Base-by-base conservation (phyloP, 1,140 invertebrate species). In the Chironomus striatipennis region DNA sequence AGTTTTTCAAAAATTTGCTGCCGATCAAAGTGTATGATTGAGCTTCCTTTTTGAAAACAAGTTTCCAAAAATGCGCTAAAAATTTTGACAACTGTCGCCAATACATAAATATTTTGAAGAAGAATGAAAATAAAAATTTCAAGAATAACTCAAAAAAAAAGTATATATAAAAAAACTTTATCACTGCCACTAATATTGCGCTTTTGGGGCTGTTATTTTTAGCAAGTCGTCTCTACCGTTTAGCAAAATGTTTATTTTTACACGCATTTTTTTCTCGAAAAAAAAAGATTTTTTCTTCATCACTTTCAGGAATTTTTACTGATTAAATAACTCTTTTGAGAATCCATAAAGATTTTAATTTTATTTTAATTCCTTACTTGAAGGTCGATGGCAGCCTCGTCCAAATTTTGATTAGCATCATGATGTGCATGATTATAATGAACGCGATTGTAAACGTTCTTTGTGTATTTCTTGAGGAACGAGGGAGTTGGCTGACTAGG, bases 191-290 rank as follows among this genome's bases (percentile, higher is more conserved):
- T 57, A 57, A 20, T 18, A 70, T 70, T 70, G 65, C 65, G 65
- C 65, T 70, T 20, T 70, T 70, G 9, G 18, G 12, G n/a, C 43
- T 47, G 9, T 70, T 70, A 70, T 70, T 70, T 70, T 70, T 70
- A 70, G 65, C 65, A 18, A 70, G 65, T 21, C 65, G n/a, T 18
- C 65, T 70, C 65, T 18, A 20, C 18, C 20, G 17, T 21, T 70
- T 70, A 18, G 20, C 65, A 8, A 18, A 70, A 21, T 70, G 65
- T 70, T 70, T 70, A 70, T 70, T 70, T 70, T 70, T 70, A 70
- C 65, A 70, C 65, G 65, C 65, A 21, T 21, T 20, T 20, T 18
- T 70, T 18, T 70, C 65, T 70, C 65, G 65, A 70, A 57, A n/a
- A 34, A 34, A 34, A 34, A 2, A 1, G 1, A 1, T 57, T 57